Evolutionary conservation across 2,888 invertebrate species (phyloP).

Genomic region (Drepanosiphum platanoidis): DNA sequence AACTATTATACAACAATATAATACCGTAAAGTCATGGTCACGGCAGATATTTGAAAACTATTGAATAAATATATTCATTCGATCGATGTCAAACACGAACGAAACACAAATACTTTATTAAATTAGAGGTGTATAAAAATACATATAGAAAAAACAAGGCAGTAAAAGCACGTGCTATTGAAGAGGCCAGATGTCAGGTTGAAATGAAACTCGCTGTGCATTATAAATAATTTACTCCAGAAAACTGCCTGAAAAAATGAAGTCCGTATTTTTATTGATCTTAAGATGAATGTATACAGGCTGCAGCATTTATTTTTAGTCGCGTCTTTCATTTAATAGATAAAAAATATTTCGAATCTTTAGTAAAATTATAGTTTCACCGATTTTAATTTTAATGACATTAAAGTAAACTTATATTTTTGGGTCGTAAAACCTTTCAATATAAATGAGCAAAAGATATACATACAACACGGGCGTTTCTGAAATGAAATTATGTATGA

Average conservation of each 20-base stretch:
- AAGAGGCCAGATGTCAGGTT: constrained; percentile 57
- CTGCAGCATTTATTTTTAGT: constrained; percentile 36
- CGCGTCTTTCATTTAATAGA: not conserved
- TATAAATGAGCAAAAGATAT: no score
- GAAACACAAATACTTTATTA: not conserved
- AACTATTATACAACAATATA: not conserved
- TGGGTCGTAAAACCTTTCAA: no score
- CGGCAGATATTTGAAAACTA: not conserved
- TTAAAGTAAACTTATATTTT: not conserved
- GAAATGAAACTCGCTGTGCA: constrained; percentile 4
- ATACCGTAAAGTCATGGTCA: not conserved
- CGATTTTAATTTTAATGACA: not conserved
- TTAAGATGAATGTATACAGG: not conserved
- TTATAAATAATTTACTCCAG: constrained; percentile 30
- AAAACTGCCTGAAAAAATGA: constrained; percentile 30
- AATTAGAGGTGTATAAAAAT: not conserved
- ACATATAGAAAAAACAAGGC: not conserved
- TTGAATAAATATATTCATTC: constrained; percentile 20
- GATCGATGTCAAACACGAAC: not conserved
- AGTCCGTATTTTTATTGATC: constrained; percentile 5
- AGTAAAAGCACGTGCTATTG: constrained; percentile 42
- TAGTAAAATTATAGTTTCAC: not conserved
- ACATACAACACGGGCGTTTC: no score
- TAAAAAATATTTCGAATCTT: not conserved
- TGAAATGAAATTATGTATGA: no score